phyloP scores from a whole-genome alignment of 2,888 invertebrate species.

The Cephonodes hylas region DNA sequence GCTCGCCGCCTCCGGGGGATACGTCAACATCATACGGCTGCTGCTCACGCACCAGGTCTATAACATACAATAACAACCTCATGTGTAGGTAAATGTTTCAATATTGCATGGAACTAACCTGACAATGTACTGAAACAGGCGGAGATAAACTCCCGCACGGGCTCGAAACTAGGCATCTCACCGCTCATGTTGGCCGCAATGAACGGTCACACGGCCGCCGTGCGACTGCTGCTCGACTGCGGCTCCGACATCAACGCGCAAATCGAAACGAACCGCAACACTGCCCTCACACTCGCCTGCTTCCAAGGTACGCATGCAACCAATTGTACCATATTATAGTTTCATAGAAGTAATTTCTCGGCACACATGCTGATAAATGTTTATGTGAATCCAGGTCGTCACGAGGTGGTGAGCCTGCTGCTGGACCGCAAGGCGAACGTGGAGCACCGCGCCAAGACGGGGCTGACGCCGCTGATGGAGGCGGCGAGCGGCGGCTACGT shows the following conservation, averaged over 20 bases:
- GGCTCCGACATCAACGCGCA: slow-evolving; percentile 99
- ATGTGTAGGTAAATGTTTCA: too few relatives aligned
- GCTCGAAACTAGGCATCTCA: slow-evolving; percentile 98
- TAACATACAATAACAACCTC: background rate
- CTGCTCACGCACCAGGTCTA: slow-evolving; percentile 90
- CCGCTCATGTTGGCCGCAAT: slow-evolving; percentile 99
- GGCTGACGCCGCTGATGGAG: slow-evolving; percentile 99
- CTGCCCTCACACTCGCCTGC: slow-evolving; percentile 98
- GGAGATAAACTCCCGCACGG: slow-evolving; percentile 98
- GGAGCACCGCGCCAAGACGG: slow-evolving; percentile 99
- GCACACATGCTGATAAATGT: too few relatives aligned
- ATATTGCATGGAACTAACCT: too few relatives aligned
- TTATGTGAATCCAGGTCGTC: slow-evolving; percentile 78
- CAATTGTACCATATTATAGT: background rate
- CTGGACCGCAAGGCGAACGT: slow-evolving; percentile 98
- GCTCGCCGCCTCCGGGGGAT: slow-evolving; percentile 98
- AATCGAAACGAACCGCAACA: slow-evolving; percentile 99
- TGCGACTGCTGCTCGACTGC: slow-evolving; percentile 96
- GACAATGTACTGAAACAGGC: slow-evolving; percentile 77
- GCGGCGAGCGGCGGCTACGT: slow-evolving; percentile 99
- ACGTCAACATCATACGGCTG: slow-evolving; percentile 98
- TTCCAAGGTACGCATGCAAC: slow-evolving; percentile 88
- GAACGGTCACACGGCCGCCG: slow-evolving; percentile 96
- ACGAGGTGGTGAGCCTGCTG: slow-evolving; percentile 98
- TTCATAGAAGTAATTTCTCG: background rate